phyloP scores from a whole-genome alignment of 2,113 vertebrate genomes.

The Hypomesus transpacificus region DNA sequence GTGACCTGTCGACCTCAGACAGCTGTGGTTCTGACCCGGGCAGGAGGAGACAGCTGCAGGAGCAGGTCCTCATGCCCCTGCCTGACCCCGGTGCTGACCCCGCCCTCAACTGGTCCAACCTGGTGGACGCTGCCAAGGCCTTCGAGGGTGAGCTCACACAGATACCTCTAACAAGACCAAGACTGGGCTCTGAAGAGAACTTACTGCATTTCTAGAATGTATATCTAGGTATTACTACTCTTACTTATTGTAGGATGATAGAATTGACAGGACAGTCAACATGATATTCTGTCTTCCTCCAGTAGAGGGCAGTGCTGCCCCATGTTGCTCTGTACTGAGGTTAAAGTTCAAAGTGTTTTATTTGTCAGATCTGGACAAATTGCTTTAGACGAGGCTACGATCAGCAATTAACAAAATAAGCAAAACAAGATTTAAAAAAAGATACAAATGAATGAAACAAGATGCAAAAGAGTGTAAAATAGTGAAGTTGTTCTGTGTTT shows the following conservation, averaged over 20 bases:
- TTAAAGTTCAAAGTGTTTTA: background rate
- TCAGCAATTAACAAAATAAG: too few species aligned
- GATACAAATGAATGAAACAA: background rate
- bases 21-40: constrained; percentile 86
- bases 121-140: constrained; percentile 93
- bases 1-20: constrained; percentile 87
- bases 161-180: background rate
- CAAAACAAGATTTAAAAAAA: too few species aligned
- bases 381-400: too few species aligned
- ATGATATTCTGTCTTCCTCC: background rate
- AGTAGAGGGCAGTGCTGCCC: background rate
- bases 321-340: background rate
- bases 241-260: too few species aligned
- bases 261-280: background rate
- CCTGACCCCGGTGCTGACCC: constrained; percentile 82
- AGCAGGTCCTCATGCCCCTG: constrained; percentile 88
- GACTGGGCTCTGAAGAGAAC: too few species aligned
- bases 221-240: too few species aligned
- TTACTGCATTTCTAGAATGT: too few species aligned
- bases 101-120: constrained; percentile 88
- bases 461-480: background rate
- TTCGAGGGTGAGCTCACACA: constrained; percentile 80
- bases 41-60: constrained; percentile 77
- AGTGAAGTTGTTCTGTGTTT: constrained; percentile 11
- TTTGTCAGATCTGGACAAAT: too few species aligned